Base-by-base conservation (phyloP, 2,113 vertebrate species). In the Aptenodytes patagonicus region DNA sequence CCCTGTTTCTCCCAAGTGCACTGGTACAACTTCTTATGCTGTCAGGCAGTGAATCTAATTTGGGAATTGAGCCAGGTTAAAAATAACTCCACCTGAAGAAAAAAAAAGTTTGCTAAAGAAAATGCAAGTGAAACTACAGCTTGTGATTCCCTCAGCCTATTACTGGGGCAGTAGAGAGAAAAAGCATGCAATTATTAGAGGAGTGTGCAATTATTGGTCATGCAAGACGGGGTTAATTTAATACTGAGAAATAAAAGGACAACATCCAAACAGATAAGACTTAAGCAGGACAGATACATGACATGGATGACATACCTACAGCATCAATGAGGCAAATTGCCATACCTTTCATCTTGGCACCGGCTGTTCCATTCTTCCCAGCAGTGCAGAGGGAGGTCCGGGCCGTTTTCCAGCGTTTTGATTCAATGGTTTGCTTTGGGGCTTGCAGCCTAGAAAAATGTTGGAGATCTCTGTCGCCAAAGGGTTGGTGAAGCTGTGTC, bases 61-160 rank as follows among this genome's bases (percentile, higher is more conserved):
- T 85, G 84, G 82, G 82, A 95, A 90, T 22, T 17, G 44, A 91
- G 75, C 51, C 87, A 91, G 66, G 90, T 72, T 93, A 91, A 96
- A 91, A 90, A 96, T 93, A 95, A 81, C 80, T 80, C 68, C n/a
- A 57, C 75, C 73, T 93, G 90, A 65, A 83, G 32, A 4, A 51
- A 86, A 88, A 73, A 57, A 62, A 12, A 0, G 0, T 38, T 91
- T 83, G 52, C 69, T 76, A 31, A 52, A 78, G 69, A 79, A 91
- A 94, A 49, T 44, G 54, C 70, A 76, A 68, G 49, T 26, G 60
- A 58, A 88, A n/a, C 57, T 57, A 57, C 44, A 85, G 73, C 46
- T 49, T 80, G 61, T 84, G 78, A 36, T 93, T 90, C 61, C 70
- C 25, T 79, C 44, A 0, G 3, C 69, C 34, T 58, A 0, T 87